phyloP scores from a whole-genome alignment of 2,888 invertebrate species.

The Acanthosepion pharaonis region DNA sequence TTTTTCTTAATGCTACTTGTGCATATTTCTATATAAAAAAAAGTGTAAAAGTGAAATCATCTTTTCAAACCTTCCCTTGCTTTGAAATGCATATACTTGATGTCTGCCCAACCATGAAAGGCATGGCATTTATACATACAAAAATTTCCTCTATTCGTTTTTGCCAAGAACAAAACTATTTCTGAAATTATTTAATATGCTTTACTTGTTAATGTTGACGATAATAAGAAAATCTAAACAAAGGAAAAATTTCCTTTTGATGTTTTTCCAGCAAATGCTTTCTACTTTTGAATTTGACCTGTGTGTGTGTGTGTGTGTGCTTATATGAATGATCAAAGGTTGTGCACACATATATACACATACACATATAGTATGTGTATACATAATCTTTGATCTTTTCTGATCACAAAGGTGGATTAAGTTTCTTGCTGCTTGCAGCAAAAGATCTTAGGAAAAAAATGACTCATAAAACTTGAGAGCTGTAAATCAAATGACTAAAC shows the following conservation, averaged over 20 bases:
- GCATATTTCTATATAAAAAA: too few relatives aligned
- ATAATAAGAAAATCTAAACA: constrained; percentile 16
- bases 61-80: too few relatives aligned
- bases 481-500: constrained; percentile 33
- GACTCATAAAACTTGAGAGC: constrained; percentile 33
- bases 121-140: neutral
- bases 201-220: neutral
- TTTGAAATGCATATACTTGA: too few relatives aligned
- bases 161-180: constrained; percentile 33
- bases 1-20: too few relatives aligned
- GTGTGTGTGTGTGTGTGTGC: neutral
- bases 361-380: neutral
- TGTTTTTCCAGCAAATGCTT: neutral
- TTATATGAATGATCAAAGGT: neutral
- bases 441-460: neutral
- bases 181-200: constrained; percentile 20
- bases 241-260: constrained; percentile 33
- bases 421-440: constrained; percentile 33
- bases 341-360: too few relatives aligned
- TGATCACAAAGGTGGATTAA: constrained; percentile 33
- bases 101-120: neutral
- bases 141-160: neutral
- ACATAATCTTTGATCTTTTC: neutral
- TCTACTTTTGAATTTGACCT: neutral
- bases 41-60: too few relatives aligned